Evolutionary conservation across 2,888 invertebrate genomes (phyloP).

Genomic region (Philhelius pedissequus): DNA sequence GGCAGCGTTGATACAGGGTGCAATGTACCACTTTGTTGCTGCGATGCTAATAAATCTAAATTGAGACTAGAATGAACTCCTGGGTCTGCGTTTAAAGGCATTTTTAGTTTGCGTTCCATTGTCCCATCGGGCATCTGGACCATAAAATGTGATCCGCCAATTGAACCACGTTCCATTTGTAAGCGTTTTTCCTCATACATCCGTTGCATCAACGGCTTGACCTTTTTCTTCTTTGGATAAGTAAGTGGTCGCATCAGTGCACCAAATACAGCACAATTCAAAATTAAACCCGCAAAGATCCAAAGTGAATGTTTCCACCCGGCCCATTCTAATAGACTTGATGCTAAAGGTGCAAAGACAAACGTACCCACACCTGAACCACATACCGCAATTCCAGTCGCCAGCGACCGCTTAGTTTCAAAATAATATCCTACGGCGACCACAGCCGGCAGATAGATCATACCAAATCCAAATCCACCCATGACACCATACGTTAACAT

Average conservation of each 20-base stretch:
- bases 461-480: slow-evolving; percentile 95
- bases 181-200: slow-evolving; percentile 96
- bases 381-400: slow-evolving; percentile 96
- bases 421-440: slow-evolving; percentile 99
- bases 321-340: slow-evolving; percentile 87
- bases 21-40: slow-evolving; percentile 85
- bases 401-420: slow-evolving; percentile 95
- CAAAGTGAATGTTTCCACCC: slow-evolving; percentile 95
- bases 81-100: slow-evolving; percentile 94
- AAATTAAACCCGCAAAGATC: slow-evolving; percentile 93
- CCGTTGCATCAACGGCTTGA: slow-evolving; percentile 90
- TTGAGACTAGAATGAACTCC: slow-evolving; percentile 96
- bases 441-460: slow-evolving; percentile 97
- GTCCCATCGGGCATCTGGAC: slow-evolving; percentile 94
- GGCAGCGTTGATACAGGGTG: slow-evolving; percentile 92
- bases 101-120: slow-evolving; percentile 93
- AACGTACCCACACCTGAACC: slow-evolving; percentile 98
- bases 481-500: slow-evolving; percentile 96
- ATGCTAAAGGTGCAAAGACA: slow-evolving; percentile 94
- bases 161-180: slow-evolving; percentile 94
- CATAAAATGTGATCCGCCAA: slow-evolving; percentile 91
- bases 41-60: slow-evolving; percentile 87
- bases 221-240: slow-evolving; percentile 78
- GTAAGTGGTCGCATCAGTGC: slow-evolving; percentile 79
- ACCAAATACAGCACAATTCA: slow-evolving; percentile 94